Conservation (phyloP, 2,797 vertebrate species). For the Antennarius maculatus region DNA sequence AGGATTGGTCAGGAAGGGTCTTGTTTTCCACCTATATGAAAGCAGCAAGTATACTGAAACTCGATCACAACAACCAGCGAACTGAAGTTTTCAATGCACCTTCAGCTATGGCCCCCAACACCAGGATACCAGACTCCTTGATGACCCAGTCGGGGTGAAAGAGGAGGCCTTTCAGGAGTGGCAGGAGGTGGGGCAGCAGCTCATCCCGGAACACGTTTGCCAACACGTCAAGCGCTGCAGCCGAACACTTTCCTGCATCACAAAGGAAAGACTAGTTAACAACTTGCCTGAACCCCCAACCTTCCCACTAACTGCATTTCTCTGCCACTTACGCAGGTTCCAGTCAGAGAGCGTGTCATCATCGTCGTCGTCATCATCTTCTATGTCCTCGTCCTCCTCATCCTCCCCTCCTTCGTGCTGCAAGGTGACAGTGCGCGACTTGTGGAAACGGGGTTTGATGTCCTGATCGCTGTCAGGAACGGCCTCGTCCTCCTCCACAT, state of each 20-base stretch:
- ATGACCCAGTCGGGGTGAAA: conserved; percentile 96
- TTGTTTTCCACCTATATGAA: background rate
- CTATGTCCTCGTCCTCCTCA: conserved; percentile 85
- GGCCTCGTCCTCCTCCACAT: conserved; percentile 91
- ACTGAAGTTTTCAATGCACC: conserved; percentile 66
- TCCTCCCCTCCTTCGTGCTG: conserved; percentile 89
- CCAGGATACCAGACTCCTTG: conserved; percentile 95
- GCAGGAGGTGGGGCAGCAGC: conserved; percentile 92
- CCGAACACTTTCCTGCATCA: conserved; percentile 90
- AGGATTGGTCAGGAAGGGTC: too few species aligned
- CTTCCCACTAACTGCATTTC: background rate
- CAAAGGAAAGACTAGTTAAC: background rate
- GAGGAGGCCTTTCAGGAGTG: conserved; percentile 91
- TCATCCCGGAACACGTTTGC: conserved; percentile 96
- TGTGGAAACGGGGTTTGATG: conserved; percentile 96
- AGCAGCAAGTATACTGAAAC: background rate
- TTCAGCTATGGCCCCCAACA: conserved; percentile 93
- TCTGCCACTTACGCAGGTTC: conserved; percentile 87
- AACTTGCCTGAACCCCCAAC: too few species aligned
- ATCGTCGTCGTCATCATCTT: conserved; percentile 88
- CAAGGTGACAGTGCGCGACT: conserved; percentile 92
- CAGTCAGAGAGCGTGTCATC: conserved; percentile 91
- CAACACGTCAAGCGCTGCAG: conserved; percentile 91
- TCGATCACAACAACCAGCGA: too few species aligned
- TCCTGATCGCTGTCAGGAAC: conserved; percentile 94